Evolutionary conservation across 2,888 invertebrate genomes (phyloP), one percentile per base, ranked within the genome.

Genomic region (Xestia ashworthii): DNA sequence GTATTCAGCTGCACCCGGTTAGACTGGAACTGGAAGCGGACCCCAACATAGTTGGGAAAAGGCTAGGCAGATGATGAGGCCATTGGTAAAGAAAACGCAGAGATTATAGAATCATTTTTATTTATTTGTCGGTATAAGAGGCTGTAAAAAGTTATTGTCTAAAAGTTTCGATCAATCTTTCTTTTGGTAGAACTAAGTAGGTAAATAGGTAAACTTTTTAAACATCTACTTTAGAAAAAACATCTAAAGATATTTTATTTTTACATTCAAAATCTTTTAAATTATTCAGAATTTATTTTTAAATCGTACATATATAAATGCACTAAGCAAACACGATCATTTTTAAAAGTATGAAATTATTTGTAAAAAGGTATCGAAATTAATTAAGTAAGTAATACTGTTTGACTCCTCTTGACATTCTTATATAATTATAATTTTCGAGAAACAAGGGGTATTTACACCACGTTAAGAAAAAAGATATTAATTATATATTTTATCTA

Each of bases 101-200:
- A 90, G 73, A 83, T 90, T 94, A 93, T 92, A 94, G 93, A 95
- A 95, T 95, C 93, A 92, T 94, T 93, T 86, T 95, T 93, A 94
- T 95, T 95, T 93, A 95, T 94, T 95, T 94, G 93, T 95, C 94
- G 95, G 95, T 96, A 95, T 93, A 96, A 94, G 95, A 95, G 94
- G 93, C 93, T 95, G 95, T 95, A 96, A 95, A 95, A 95, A 94
- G 94, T 96, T 96, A 96, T 96, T 96, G 96, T 96, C 95, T 94
- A 95, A 94, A 94, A 93, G 93, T 95, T 95, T 93, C 94, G 88
- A 92, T 94, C 93, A 93, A 94, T 94, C 91, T 93, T 93, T 87
- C 80, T 91, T 93, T 94, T 93, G 89, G 90, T 93, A 92, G 89
- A 89, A 91, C 92, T 82, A 88, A 86, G 81, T 84, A 81, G 86